These are phyloP conservation scores for Pararge aegeria DNA, from an alignment of 1,140 invertebrate species.

Conservation along the genomic window DNA sequence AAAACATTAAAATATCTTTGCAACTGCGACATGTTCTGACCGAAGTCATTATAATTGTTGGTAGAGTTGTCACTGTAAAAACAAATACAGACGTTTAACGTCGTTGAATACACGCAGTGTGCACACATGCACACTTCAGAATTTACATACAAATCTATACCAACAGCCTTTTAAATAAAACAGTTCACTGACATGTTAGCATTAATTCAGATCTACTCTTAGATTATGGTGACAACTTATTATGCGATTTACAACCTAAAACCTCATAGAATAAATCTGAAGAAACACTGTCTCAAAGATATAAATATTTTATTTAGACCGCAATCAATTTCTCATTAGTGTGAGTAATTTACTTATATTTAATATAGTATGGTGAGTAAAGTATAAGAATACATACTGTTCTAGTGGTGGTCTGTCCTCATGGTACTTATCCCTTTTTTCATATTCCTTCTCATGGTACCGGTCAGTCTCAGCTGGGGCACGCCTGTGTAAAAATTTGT, in stretches of 20 bases:
- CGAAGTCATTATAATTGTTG: constrained; percentile 72
- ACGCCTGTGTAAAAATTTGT: constrained; percentile 34
- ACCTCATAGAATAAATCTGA: neutral
- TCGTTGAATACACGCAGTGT: constrained; percentile 27
- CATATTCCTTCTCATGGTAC: constrained; percentile 57
- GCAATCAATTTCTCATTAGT: neutral
- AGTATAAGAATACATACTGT: constrained; percentile 40
- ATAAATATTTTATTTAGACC: constrained; percentile 1
- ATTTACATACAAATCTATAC: neutral
- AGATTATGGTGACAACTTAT: neutral
- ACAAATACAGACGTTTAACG: constrained; percentile 74
- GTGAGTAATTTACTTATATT: neutral
- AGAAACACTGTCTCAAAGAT: neutral
- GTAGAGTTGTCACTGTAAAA: constrained; percentile 77
- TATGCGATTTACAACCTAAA: neutral
- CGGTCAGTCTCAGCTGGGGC: constrained; percentile 46
- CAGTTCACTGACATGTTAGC: neutral
- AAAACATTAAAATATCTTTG: constrained; percentile 73
- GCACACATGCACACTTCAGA: neutral
- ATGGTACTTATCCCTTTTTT: constrained; percentile 57
- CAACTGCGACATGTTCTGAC: constrained; percentile 67
- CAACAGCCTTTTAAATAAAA: neutral
- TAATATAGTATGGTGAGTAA: neutral
- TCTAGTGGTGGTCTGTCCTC: constrained; percentile 52
- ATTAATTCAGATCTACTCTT: neutral